These are phyloP conservation scores for Lordiphosa clarofinis DNA, from an alignment of 1,140 invertebrate genomes.

Conservation along the genomic window DNA sequence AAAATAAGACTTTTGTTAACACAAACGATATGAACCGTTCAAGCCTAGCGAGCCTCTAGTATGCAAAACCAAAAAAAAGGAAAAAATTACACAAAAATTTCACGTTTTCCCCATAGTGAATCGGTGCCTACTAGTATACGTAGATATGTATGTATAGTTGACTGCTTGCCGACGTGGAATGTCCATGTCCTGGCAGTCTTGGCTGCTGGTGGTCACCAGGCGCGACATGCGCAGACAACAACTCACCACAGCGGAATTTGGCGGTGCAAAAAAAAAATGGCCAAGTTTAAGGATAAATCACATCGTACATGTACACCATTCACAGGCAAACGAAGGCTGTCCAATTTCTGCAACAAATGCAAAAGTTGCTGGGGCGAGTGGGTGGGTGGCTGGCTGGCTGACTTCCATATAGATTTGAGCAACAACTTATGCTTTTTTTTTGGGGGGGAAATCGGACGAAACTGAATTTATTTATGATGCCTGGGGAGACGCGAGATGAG, in stretches of 20 bases:
- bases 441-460: constrained; percentile 3
- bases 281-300: constrained; percentile 76
- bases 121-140: not conserved
- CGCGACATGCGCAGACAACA: constrained; percentile 57
- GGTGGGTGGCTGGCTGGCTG: not conserved
- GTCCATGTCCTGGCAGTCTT: constrained; percentile 35
- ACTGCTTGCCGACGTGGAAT: constrained; percentile 49
- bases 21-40: no score
- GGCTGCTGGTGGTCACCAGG: constrained; percentile 27
- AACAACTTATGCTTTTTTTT: constrained; percentile 36
- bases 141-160: constrained; percentile 20
- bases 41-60: no score
- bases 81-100: no score
- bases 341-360: constrained; percentile 48
- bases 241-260: constrained; percentile 35
- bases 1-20: no score
- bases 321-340: no score
- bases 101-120: not conserved
- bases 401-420: constrained; percentile 9
- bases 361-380: constrained; percentile 1
- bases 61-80: no score
- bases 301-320: constrained; percentile 25
- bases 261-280: constrained; percentile 37
- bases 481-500: constrained; percentile 25
- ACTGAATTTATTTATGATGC: constrained; percentile 59